phyloP scores from a whole-genome alignment of 2,888 invertebrate species.

The Apodemia duryi region DNA sequence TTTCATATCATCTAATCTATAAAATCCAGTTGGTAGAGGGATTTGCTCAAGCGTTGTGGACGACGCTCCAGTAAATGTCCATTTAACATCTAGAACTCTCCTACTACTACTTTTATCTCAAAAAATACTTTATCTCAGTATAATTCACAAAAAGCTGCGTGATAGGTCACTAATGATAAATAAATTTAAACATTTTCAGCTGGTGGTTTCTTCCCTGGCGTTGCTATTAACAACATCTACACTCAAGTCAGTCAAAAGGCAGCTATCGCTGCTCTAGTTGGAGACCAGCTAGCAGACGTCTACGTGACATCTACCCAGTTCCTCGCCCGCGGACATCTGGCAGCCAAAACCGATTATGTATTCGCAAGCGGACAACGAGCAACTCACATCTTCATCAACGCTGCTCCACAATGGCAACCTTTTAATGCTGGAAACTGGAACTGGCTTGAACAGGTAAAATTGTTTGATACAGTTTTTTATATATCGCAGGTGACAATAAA shows the following conservation, averaged over 20 bases:
- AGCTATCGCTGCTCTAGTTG: slow-evolving; percentile 48
- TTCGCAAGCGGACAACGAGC: slow-evolving; percentile 71
- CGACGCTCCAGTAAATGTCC: no score
- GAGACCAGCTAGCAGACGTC: slow-evolving; percentile 51
- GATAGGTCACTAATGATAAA: no score
- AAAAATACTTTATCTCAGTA: no score
- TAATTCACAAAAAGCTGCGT: no score
- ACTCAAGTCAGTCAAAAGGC: slow-evolving; percentile 57
- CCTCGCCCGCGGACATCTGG: slow-evolving; percentile 74
- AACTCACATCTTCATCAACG: slow-evolving; percentile 80
- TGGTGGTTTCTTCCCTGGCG: slow-evolving; percentile 71
- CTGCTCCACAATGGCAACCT: slow-evolving; percentile 80
- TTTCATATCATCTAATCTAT: no score
- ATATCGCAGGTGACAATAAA: no score
- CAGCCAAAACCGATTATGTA: slow-evolving; percentile 76
- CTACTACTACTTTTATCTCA: no score
- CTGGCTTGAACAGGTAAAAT: slow-evolving; percentile 46
- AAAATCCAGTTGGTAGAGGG: no score
- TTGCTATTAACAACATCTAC: slow-evolving; percentile 55
- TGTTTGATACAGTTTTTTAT: no score
- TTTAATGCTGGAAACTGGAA: slow-evolving; percentile 76
- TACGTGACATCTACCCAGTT: slow-evolving; percentile 67
- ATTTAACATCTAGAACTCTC: no score
- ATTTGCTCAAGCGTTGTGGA: no score
- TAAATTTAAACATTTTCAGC: slow-evolving; percentile 41